phyloP scores from a whole-genome alignment of 2,113 vertebrate species.

The Kobus ellipsiprymnus region DNA sequence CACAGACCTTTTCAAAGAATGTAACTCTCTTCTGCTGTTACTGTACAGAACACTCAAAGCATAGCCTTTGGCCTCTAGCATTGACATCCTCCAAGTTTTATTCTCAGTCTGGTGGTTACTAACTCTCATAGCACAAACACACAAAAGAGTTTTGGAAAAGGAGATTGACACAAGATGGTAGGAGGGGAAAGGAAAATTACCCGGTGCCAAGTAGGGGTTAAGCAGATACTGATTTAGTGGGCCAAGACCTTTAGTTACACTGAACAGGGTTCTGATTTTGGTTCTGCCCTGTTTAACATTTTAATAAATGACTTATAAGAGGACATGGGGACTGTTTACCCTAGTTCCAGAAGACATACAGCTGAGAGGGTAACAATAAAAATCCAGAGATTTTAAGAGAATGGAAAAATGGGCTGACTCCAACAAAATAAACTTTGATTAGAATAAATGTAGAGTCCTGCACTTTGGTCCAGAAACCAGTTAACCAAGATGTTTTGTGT shows the following conservation, averaged over 20 bases:
- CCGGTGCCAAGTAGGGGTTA: background rate
- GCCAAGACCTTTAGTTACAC: background rate
- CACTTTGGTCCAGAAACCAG: background rate
- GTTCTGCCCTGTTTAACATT: background rate
- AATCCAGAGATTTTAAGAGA: constrained; percentile 23
- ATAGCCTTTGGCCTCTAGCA: background rate
- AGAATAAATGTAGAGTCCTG: constrained; percentile 20
- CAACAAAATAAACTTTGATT: constrained; percentile 14
- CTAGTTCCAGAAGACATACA: background rate
- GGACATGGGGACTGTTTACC: background rate
- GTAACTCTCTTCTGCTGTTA: background rate
- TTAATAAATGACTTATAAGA: constrained; percentile 37
- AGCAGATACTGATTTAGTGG: constrained; percentile 18
- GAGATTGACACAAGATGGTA: background rate
- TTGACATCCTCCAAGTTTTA: background rate
- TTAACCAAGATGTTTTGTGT: background rate
- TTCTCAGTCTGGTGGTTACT: background rate
- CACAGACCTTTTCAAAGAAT: background rate
- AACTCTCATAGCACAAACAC: background rate
- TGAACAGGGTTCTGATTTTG: background rate
- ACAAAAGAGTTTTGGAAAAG: constrained; percentile 1
- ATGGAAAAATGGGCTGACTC: background rate
- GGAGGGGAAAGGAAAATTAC: background rate
- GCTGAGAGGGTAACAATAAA: background rate
- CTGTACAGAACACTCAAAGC: background rate